phyloP scores from a whole-genome alignment of 2,113 vertebrate species.

The Cariama cristata region DNA sequence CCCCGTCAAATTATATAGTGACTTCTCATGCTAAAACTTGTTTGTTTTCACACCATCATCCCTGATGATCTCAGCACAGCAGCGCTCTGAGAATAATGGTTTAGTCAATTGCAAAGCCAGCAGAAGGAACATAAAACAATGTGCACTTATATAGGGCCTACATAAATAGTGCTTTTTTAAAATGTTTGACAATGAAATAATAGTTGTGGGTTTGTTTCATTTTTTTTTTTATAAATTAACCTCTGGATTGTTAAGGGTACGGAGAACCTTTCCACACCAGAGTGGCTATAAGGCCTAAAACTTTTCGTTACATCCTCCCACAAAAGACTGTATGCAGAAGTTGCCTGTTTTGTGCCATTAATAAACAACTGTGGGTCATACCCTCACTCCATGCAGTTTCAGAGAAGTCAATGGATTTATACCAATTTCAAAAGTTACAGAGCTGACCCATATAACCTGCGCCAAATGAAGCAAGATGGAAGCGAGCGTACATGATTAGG shows the following conservation, averaged over 20 bases:
- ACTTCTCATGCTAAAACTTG: conserved; percentile 69
- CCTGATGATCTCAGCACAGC: conserved; percentile 66
- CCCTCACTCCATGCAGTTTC: not conserved
- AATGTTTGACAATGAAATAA: conserved; percentile 71
- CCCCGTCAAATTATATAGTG: conserved; percentile 73
- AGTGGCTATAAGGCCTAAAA: not conserved
- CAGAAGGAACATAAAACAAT: conserved; percentile 72
- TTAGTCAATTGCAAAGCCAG: conserved; percentile 70
- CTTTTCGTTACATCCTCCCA: not conserved
- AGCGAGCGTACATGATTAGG: not conserved
- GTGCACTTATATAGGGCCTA: conserved; percentile 66
- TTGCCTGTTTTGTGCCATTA: not conserved
- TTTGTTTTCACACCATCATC: conserved; percentile 71
- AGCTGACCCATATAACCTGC: not conserved
- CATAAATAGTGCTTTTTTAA: conserved; percentile 74
- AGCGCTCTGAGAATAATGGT: conserved; percentile 50
- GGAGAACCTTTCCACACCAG: not conserved
- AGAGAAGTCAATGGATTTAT: not conserved
- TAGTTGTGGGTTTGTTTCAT: conserved; percentile 53
- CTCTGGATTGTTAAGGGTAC: not conserved
- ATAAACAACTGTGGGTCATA: not conserved
- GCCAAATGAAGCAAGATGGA: not conserved
- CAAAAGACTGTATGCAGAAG: not conserved
- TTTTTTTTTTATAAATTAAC: conserved; percentile 30
- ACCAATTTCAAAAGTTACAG: not conserved